phyloP scores from a whole-genome alignment of 2,888 invertebrate genomes.

The Neria commutata region DNA sequence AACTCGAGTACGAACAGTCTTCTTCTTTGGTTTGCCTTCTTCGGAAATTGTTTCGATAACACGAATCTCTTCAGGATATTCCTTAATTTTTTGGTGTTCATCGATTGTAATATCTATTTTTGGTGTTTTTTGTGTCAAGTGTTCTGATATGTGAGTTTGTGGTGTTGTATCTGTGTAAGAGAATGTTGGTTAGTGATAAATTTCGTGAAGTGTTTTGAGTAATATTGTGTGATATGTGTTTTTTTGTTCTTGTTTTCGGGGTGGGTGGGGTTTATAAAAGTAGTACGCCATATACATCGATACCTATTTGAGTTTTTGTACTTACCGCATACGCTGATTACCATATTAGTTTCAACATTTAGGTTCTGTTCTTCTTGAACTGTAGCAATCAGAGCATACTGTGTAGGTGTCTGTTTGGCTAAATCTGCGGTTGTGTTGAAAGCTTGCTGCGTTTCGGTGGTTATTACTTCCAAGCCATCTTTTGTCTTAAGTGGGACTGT shows the following conservation, averaged over 20 bases:
- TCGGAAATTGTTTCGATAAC: constrained; percentile 24
- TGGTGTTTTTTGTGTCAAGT: constrained; percentile 60
- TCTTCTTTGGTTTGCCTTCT: constrained; percentile 27
- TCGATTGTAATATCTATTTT: constrained; percentile 34
- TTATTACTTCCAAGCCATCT: constrained; percentile 10
- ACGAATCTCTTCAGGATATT: constrained; percentile 27
- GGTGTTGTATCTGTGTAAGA: constrained; percentile 57
- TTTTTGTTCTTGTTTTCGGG: constrained; percentile 35
- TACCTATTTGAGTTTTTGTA: constrained; percentile 28
- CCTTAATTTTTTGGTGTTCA: constrained; percentile 32
- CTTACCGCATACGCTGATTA: constrained; percentile 41
- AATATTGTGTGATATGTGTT: constrained; percentile 54
- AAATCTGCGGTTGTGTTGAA: constrained; percentile 16
- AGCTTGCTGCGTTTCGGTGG: constrained; percentile 16
- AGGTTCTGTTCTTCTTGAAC: background rate
- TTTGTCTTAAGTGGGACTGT: background rate
- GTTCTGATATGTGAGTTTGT: constrained; percentile 57
- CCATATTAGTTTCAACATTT: constrained; percentile 30
- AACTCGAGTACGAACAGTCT: constrained; percentile 28
- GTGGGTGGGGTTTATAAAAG: constrained; percentile 44
- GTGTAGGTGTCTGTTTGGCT: constrained; percentile 11
- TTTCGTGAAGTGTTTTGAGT: constrained; percentile 31
- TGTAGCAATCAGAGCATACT: constrained; percentile 14
- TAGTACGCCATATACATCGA: constrained; percentile 55
- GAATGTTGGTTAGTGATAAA: constrained; percentile 41